Percentiles rank a stretch among this genome's conserved stretches.
Evolutionary conservation across 2,113 vertebrate species (phyloP).

Genomic region (Notarius lentiginosus): DNA sequence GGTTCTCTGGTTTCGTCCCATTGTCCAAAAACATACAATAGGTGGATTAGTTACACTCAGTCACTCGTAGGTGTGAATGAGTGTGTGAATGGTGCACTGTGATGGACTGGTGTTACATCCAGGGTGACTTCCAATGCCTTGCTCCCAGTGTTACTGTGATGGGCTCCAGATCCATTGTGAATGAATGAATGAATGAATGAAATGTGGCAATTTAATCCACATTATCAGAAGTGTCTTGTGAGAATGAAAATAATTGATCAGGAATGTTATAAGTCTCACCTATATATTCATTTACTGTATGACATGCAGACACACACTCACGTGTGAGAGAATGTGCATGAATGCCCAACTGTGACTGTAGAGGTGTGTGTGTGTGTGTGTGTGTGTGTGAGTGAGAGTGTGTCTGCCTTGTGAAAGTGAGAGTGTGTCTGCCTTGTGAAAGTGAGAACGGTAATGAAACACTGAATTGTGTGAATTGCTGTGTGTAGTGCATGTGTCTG

Average conservation of each 20-base stretch:
- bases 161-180: neutral
- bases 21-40: neutral
- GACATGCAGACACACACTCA: neutral
- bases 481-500: constrained; percentile 12
- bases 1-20: neutral
- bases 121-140: neutral
- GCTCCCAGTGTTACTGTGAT: neutral
- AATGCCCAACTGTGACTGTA: neutral
- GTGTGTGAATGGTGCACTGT: neutral
- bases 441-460: neutral
- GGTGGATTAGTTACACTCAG: neutral
- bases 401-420: constrained; percentile 9
- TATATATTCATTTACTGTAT: neutral
- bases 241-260: neutral
- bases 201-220: neutral
- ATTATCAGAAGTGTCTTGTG: neutral
- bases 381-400: constrained; percentile 17
- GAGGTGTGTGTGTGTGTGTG: constrained; percentile 13
- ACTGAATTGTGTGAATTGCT: neutral
- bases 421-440: neutral
- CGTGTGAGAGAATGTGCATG: constrained; percentile 1
- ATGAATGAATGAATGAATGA: neutral
- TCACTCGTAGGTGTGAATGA: neutral
- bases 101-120: neutral
- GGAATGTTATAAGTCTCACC: neutral